Conservation (phyloP, 2,797 vertebrate genomes). For the Syncerus caffer region DNA sequence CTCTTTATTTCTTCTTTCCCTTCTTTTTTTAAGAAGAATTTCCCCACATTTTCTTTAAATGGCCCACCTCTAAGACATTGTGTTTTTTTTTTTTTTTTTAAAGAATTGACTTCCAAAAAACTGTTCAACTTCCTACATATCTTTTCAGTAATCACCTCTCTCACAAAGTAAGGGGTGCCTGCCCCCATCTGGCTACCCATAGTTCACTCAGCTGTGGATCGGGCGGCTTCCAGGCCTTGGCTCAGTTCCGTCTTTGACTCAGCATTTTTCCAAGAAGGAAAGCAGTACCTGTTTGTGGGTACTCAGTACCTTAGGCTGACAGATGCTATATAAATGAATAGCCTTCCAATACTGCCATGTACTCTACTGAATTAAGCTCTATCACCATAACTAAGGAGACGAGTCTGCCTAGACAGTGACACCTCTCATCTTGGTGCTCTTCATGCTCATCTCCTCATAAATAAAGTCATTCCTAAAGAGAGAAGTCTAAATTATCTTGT, state of each 20-base stretch:
- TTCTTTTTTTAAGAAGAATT: neutral
- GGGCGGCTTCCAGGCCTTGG: neutral
- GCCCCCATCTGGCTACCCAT: too few relatives aligned
- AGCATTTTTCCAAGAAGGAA: neutral
- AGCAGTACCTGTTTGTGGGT: slow-evolving; percentile 27
- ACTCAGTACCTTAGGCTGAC: slow-evolving; percentile 62
- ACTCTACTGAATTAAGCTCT: slow-evolving; percentile 66
- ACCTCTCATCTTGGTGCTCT: slow-evolving; percentile 18
- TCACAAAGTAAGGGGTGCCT: neutral
- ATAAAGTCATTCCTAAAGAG: slow-evolving; percentile 39
- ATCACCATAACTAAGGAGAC: slow-evolving; percentile 61
- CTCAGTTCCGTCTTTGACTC: neutral
- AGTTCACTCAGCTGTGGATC: neutral
- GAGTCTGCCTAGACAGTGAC: slow-evolving; percentile 23
- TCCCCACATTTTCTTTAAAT: neutral
- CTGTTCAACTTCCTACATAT: neutral
- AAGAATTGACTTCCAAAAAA: neutral
- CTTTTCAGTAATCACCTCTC: neutral
- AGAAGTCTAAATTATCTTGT: slow-evolving; percentile 67
- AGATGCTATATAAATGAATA: slow-evolving; percentile 71
- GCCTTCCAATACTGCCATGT: slow-evolving; percentile 56
- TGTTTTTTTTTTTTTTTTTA: neutral
- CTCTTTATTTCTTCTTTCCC: neutral
- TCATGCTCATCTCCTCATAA: slow-evolving; percentile 14
- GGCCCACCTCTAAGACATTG: neutral